Evolutionary conservation across 2,888 invertebrate genomes (phyloP).

Genomic region (Erebia palarica): DNA sequence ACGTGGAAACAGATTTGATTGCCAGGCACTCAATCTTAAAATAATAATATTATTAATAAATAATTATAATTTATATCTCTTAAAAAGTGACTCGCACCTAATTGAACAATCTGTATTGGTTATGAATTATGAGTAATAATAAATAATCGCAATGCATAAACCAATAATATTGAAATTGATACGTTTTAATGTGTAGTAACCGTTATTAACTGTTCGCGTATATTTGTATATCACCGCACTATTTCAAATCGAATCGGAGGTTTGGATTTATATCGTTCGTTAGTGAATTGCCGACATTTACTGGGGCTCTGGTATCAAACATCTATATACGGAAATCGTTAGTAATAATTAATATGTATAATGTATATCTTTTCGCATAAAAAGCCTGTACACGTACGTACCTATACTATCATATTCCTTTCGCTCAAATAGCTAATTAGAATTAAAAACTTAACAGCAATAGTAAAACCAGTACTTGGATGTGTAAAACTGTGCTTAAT

Average conservation of each 20-base stretch:
- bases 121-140: background rate
- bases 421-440: slow-evolving; percentile 1
- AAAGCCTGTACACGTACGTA: slow-evolving; percentile 8
- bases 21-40: too few relatives aligned
- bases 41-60: too few relatives aligned
- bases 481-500: slow-evolving; percentile 37
- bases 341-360: slow-evolving; percentile 41
- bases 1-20: too few relatives aligned
- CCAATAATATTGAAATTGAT: slow-evolving; percentile 46
- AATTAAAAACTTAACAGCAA: slow-evolving; percentile 11
- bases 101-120: background rate
- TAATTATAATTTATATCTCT: too few relatives aligned
- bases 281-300: slow-evolving; percentile 46
- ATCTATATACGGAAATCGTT: slow-evolving; percentile 43
- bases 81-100: too few relatives aligned
- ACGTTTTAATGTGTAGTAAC: slow-evolving; percentile 53
- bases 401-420: background rate
- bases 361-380: slow-evolving; percentile 20
- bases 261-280: slow-evolving; percentile 53
- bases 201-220: slow-evolving; percentile 60
- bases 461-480: slow-evolving; percentile 17
- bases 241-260: slow-evolving; percentile 58
- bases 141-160: slow-evolving; percentile 19
- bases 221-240: slow-evolving; percentile 57
- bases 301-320: slow-evolving; percentile 40